A percentile compares a stretch with the other conserved stretches of the same genome.
Conservation (phyloP, 2,888 invertebrate species). For the Seira ritae region DNA sequence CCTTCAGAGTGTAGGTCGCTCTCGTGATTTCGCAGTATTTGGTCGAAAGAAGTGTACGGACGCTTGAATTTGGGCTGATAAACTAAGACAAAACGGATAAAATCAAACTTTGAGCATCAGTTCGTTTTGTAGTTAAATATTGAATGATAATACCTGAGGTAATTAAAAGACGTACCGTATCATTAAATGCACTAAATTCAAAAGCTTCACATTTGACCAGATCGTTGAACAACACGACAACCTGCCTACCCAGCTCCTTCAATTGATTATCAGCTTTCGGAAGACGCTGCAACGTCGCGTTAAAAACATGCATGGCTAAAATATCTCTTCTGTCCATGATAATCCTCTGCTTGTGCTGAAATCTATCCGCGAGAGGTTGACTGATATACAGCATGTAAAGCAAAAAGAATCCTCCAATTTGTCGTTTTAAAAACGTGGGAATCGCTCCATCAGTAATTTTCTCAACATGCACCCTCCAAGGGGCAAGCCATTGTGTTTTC, state of each 20-base stretch:
- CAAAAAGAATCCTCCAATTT: slow-evolving; percentile 42
- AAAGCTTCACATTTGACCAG: slow-evolving; percentile 30
- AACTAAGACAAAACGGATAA: slow-evolving; percentile 15
- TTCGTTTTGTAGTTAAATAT: too few relatives aligned
- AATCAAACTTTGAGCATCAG: neutral
- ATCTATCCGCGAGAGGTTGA: slow-evolving; percentile 23
- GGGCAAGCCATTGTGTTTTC: slow-evolving; percentile 38
- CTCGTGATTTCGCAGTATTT: slow-evolving; percentile 29
- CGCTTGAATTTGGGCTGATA: neutral
- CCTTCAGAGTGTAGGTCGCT: slow-evolving; percentile 24
- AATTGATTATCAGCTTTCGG: slow-evolving; percentile 26
- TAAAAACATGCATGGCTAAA: slow-evolving; percentile 40
- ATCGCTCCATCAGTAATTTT: slow-evolving; percentile 25
- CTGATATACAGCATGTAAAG: slow-evolving; percentile 33
- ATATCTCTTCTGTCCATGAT: slow-evolving; percentile 32
- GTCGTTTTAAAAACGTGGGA: slow-evolving; percentile 41
- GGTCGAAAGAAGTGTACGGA: slow-evolving; percentile 16
- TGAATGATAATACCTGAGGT: too few relatives aligned
- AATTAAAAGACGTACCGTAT: slow-evolving; percentile 17
- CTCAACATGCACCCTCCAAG: slow-evolving; percentile 35
- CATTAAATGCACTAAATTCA: slow-evolving; percentile 19
- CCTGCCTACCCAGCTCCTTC: slow-evolving; percentile 28
- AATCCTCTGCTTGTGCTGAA: slow-evolving; percentile 11
- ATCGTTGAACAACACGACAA: slow-evolving; percentile 36
- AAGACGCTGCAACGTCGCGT: slow-evolving; percentile 14